A percentile compares a stretch with the other conserved stretches of the same genome.
Conservation (phyloP, 2,888 invertebrate genomes). For the Syritta pipiens region DNA sequence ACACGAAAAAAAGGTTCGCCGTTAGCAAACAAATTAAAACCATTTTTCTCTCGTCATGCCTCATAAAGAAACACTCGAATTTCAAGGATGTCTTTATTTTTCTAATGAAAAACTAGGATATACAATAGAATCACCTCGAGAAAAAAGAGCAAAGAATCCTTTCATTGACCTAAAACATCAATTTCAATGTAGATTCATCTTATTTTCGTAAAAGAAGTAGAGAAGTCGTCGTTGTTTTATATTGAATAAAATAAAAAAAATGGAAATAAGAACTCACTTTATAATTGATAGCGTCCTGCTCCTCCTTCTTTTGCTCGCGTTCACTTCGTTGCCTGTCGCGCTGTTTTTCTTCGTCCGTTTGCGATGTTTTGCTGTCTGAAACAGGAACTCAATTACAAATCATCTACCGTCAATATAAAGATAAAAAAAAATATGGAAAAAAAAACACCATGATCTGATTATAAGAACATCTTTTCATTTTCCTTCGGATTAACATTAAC, state of each 20-base stretch:
- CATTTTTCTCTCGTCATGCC: not conserved
- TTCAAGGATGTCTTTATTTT: not conserved
- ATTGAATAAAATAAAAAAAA: not conserved
- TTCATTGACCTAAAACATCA: not conserved
- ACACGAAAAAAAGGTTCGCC: too few relatives aligned
- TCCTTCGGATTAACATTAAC: not conserved
- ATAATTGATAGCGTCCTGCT: constrained; percentile 79
- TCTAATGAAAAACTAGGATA: constrained; percentile 18
- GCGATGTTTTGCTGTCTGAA: constrained; percentile 79
- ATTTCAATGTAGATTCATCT: constrained; percentile 13
- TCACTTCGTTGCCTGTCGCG: constrained; percentile 79
- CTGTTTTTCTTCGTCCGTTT: constrained; percentile 80
- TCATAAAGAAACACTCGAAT: not conserved
- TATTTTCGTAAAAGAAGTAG: not conserved
- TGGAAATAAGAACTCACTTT: constrained; percentile 74
- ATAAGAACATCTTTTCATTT: constrained; percentile 12
- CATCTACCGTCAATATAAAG: constrained; percentile 18
- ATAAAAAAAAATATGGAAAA: not conserved
- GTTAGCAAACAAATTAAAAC: constrained; percentile 3
- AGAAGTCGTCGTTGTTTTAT: too few relatives aligned
- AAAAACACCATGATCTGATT: constrained; percentile 11
- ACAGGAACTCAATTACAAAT: constrained; percentile 57
- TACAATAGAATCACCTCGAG: not conserved
- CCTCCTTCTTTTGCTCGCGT: constrained; percentile 79
- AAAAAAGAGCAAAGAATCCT: not conserved